A percentile compares a stretch with the other conserved stretches of the same genome.
Evolutionary conservation across 2,888 invertebrate species (phyloP).

Genomic region (Ommatoiulus sabulosus): DNA sequence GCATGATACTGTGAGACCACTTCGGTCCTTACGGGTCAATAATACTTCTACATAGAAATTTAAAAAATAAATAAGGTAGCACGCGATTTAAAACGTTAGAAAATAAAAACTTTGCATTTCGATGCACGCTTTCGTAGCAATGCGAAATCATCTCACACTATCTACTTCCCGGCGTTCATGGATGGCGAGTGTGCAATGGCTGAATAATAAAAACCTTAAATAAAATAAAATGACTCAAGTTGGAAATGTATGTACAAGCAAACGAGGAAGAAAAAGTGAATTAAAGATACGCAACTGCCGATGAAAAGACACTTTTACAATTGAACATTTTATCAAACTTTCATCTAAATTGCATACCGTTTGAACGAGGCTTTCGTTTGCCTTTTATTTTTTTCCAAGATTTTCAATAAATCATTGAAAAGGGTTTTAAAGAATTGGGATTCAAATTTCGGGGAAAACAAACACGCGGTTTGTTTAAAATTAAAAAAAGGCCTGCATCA

Average conservation of each 20-base stretch:
- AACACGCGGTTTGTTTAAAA: neutral
- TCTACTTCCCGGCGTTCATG: neutral
- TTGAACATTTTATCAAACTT: neutral
- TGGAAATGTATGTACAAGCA: slow-evolving; percentile 28
- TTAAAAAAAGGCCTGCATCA: neutral
- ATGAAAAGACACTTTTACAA: neutral
- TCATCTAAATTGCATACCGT: neutral
- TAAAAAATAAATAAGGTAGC: slow-evolving; percentile 36
- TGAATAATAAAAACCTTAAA: neutral
- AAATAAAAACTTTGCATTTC: slow-evolving; percentile 6
- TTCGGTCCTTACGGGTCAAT: neutral
- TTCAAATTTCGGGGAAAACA: neutral
- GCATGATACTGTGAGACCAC: neutral
- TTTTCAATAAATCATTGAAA: neutral
- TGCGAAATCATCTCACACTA: neutral
- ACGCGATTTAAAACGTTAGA: neutral
- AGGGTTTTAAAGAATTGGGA: neutral
- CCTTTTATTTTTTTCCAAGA: neutral
- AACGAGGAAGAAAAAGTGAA: neutral
- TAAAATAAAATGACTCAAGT: slow-evolving; percentile 1
- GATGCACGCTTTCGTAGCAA: neutral
- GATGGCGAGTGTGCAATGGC: neutral
- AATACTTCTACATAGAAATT: neutral
- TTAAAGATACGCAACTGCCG: neutral
- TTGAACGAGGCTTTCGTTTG: neutral